These are phyloP conservation scores for Eupithecia tripunctaria DNA, from an alignment of 2,888 invertebrate genomes.

Conservation along the genomic window DNA sequence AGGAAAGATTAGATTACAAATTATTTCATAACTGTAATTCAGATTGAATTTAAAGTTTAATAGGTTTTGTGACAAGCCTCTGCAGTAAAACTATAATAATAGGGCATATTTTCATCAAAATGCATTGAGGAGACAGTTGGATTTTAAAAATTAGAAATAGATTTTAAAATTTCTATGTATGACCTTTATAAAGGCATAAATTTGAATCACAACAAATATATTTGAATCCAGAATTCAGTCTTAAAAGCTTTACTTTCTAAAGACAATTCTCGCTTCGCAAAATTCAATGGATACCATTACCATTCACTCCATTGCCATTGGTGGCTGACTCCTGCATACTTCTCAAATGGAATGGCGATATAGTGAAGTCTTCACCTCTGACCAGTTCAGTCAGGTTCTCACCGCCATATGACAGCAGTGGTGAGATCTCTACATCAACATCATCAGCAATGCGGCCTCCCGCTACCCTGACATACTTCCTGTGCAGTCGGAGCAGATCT, in stretches of 20 bases:
- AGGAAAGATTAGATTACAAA: not conserved
- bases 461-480: conserved; percentile 90
- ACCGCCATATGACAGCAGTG: conserved; percentile 94
- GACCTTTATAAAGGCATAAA: not conserved
- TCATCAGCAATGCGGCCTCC: conserved; percentile 89
- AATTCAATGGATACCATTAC: conserved; percentile 68
- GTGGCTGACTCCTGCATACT: conserved; percentile 68
- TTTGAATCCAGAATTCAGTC: conserved; percentile 27
- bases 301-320: conserved; percentile 75
- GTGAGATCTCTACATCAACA: conserved; percentile 95
- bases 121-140: not conserved
- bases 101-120: not conserved
- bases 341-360: conserved; percentile 86
- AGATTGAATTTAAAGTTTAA: not conserved
- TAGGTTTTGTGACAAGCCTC: not conserved
- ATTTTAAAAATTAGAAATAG: not conserved
- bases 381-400: conserved; percentile 91
- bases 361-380: conserved; percentile 86
- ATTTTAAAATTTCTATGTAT: not conserved
- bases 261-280: not conserved
- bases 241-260: conserved; percentile 17
- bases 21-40: not conserved
- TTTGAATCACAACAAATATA: not conserved
- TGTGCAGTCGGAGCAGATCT: conserved; percentile 91
- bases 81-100: not conserved